Percentiles rank a stretch among this genome's conserved stretches.
phyloP scores from a whole-genome alignment of 2,888 invertebrate genomes.

The Mesochorus sp. region DNA sequence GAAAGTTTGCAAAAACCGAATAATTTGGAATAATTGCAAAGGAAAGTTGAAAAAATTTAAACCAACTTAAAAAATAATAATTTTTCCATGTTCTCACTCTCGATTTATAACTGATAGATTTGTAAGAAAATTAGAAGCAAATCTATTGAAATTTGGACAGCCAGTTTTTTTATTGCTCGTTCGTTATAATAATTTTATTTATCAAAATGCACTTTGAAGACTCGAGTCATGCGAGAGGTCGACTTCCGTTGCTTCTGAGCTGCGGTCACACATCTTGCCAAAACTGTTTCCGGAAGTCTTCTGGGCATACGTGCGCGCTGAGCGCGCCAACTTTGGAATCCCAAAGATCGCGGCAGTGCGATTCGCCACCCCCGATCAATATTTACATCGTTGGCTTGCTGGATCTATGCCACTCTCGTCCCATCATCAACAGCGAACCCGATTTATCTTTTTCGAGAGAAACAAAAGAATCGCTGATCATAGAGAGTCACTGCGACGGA shows the following conservation, averaged over 20 bases:
- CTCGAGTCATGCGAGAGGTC: conserved; percentile 56
- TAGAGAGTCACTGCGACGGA: conserved; percentile 68
- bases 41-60: too few relatives aligned
- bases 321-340: conserved; percentile 69
- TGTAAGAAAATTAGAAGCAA: too few relatives aligned
- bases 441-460: conserved; percentile 65
- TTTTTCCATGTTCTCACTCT: too few relatives aligned
- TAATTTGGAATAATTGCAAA: too few relatives aligned
- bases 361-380: conserved; percentile 75
- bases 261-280: conserved; percentile 89
- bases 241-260: conserved; percentile 84
- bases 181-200: too few relatives aligned
- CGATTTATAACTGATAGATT: too few relatives aligned
- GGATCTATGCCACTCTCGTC: conserved; percentile 48
- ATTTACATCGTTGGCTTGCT: conserved; percentile 77
- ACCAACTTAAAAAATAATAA: too few relatives aligned
- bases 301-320: conserved; percentile 77
- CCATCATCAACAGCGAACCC: conserved; percentile 61
- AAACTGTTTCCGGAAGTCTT: conserved; percentile 83
- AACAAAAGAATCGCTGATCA: conserved; percentile 22
- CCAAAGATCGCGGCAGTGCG: neutral
- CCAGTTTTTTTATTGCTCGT: too few relatives aligned
- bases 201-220: conserved; percentile 49
- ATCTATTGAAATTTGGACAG: too few relatives aligned
- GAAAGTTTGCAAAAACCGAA: too few relatives aligned